Base-by-base conservation (phyloP, 2,113 vertebrate genomes). In the Guaruba guarouba region DNA sequence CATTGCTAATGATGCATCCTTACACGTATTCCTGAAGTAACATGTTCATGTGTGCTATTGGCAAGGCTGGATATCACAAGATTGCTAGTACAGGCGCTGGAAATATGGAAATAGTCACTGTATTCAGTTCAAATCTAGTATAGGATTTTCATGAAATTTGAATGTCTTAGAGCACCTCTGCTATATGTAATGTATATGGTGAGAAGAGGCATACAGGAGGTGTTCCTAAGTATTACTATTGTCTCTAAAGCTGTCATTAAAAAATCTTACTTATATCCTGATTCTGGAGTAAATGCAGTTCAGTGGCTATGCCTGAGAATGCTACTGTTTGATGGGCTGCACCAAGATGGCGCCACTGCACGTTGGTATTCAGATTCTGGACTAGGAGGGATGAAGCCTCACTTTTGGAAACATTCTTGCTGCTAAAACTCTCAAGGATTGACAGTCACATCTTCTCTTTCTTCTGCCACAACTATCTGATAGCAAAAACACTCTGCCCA, bases 31-130 rank as follows among this genome's bases (percentile, higher is more conserved):
- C 24, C 28, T 70, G 41, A 90, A 69, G 54, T 33, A 55, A 41
- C 0, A 0, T 9, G 9, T 33, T 44, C 14, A 6, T 35, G 13
- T 51, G 19, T 51, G 17, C 11, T 52, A 43, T 27, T 77, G 59
- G 10, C 13, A 91, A 59, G 49, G 8, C 33, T 77, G 18, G 1
- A 6, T 87, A n/a, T 37, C 31, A 80, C 25, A 33, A 79, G 69
- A 71, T 13, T 41, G 10, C 15, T n/a, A 66, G 43, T 44, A 55
- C 3, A 73, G 49, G 23, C 28, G 54, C 16, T 4, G 7, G 6
- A 59, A 67, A 84, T 63, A 51, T 3, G 4, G 33, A 86, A 90
- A 69, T 29, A 51, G 17, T 33, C 18, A 22, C 28, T 27, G 27
- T 62, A 77, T 59, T 82, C 31, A 68, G 29, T 28, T 64, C 18